These are phyloP conservation scores for Hydractinia symbiolongicarpus DNA, from an alignment of 30 jellyfish, hydroid and myxozoan species.

Conservation along the genomic window DNA sequence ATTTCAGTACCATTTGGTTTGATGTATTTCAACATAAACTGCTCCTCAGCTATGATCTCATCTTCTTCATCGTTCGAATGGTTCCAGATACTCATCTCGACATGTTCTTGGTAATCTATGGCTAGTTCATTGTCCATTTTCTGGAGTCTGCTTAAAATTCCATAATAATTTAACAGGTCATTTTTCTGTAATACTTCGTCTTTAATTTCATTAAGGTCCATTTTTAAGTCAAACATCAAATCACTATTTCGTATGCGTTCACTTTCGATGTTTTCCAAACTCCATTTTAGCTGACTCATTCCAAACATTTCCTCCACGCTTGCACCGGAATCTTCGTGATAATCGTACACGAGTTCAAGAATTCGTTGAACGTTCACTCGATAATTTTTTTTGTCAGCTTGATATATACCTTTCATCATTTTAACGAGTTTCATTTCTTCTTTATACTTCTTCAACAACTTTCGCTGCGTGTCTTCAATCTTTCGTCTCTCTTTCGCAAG, in stretches of 20 bases:
- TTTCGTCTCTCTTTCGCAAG: constrained; percentile 8
- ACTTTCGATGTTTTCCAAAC: constrained; percentile 1
- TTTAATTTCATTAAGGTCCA: not conserved
- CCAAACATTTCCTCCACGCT: not conserved
- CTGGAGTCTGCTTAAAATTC: no score
- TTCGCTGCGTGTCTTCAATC: not conserved
- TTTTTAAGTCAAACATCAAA: not conserved
- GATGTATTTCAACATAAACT: no score
- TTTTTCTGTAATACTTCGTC: not conserved
- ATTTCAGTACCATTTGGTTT: no score
- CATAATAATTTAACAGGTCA: not conserved
- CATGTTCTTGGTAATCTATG: no score
- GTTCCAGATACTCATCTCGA: no score
- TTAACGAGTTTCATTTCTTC: not conserved
- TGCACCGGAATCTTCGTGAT: not conserved
- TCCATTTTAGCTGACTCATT: not conserved
- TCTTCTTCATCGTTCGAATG: no score
- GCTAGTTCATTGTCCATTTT: no score
- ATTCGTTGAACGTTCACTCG: not conserved
- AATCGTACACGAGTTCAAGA: not conserved
- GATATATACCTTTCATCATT: not conserved
- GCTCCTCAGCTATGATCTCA: no score
- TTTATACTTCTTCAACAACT: not conserved
- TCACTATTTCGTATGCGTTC: not conserved
- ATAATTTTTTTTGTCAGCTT: constrained; percentile 1